Evolutionary conservation across 2,888 invertebrate species (phyloP), one percentile per base, ranked within the genome.

Genomic region (Limnephilus auricula): DNA sequence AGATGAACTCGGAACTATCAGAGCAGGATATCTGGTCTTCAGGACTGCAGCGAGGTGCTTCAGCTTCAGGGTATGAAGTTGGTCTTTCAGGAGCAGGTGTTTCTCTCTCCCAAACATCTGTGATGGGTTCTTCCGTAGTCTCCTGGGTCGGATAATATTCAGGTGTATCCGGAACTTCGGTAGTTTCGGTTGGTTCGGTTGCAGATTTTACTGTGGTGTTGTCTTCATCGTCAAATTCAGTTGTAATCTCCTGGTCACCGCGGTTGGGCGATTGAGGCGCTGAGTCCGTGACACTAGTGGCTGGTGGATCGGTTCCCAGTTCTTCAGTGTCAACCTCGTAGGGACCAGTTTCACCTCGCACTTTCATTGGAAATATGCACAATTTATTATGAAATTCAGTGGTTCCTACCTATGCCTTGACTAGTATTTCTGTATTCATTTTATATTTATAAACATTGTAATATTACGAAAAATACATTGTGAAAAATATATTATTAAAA

Each of bases 1-100:
- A 96, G 91, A 97, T 96, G 93, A 95, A 95, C 91, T 91, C 85
- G 91, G 91, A 84, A 89, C 91, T 82, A 90, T 90, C 88, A 32
- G 40, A 25, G 90, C 89, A 92, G 90, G 79, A 87, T 83, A 91
- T 90, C 87, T 79, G 92, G 89, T 90, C 90, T 25, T 92, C 91
- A n/a, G 90, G 78, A 50, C 84, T 82, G 79, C 92, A 91, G 34
- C 89, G 79, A 30, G 84, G 34, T 37, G 84, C 34, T 25, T 37
- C n/a, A 25, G 5, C 13, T 40, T 84, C 84, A 37, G 84, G 34
- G 31, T 80, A 80, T 80, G 80, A 31, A 30, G 80, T 80, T 32
- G 80, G 80, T 10, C 80, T 65, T 65, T 65, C 50, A 18, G 50
- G 50, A 25, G 25, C 50, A 0, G 18, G 4, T 65, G 50, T 65